Conservation (phyloP, 2,797 vertebrate species). For the Philypnodon macrostomus region DNA sequence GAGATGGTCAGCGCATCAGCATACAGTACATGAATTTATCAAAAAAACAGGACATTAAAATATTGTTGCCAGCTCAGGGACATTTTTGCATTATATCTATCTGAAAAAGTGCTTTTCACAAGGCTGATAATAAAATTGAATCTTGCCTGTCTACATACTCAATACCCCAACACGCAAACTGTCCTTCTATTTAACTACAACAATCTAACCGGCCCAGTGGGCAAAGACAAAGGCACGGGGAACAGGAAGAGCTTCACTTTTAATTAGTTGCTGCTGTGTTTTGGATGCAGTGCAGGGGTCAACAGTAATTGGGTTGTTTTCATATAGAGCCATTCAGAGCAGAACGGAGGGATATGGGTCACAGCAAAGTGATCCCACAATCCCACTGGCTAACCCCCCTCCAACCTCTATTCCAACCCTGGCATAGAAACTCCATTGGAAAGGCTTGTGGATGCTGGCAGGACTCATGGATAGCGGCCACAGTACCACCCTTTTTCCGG, state of each 20-base stretch:
- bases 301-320: slow-evolving; percentile 78
- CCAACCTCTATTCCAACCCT: slow-evolving; percentile 23
- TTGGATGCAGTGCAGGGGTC: slow-evolving; percentile 68
- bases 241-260: slow-evolving; percentile 68
- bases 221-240: slow-evolving; percentile 56
- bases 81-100: no score
- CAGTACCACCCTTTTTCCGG: slow-evolving; percentile 49
- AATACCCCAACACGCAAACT: slow-evolving; percentile 14
- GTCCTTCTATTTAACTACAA: slow-evolving; percentile 30
- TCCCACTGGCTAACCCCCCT: slow-evolving; percentile 48
- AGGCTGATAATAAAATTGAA: no score
- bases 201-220: slow-evolving; percentile 35
- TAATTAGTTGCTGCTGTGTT: slow-evolving; percentile 74
- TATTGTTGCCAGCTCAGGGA: no score
- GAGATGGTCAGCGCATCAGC: no score
- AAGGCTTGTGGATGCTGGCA: slow-evolving; percentile 71
- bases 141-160: slow-evolving; percentile 11
- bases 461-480: slow-evolving; percentile 61
- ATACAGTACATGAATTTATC: no score
- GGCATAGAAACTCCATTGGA: slow-evolving; percentile 61
- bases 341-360: slow-evolving; percentile 74
- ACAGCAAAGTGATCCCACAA: slow-evolving; percentile 65
- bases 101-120: no score
- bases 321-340: slow-evolving; percentile 72
- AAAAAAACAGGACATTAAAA: no score